phyloP scores from a whole-genome alignment of 2,888 invertebrate species.

The Allygus modestus region DNA sequence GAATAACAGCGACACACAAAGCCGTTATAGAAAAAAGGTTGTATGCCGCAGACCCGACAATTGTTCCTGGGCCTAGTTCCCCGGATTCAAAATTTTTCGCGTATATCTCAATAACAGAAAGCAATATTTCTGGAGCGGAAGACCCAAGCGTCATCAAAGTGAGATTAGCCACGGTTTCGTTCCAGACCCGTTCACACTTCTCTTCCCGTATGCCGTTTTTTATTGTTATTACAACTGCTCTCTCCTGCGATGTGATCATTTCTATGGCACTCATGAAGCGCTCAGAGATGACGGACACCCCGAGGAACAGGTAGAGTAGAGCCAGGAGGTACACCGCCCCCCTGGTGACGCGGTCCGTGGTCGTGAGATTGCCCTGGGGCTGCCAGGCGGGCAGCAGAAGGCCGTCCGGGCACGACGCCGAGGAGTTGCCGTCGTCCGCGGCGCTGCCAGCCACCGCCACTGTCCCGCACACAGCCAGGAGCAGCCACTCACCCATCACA shows the following conservation, averaged over 20 bases:
- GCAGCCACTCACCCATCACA: too few relatives aligned
- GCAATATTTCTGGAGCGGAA: conserved; percentile 97
- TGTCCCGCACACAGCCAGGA: too few relatives aligned
- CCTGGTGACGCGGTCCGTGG: conserved; percentile 87
- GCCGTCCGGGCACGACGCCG: conserved; percentile 85
- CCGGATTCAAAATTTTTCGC: conserved; percentile 97
- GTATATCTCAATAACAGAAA: conserved; percentile 98
- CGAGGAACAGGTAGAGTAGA: conserved; percentile 97
- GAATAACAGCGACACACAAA: conserved; percentile 93
- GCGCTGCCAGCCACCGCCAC: too few relatives aligned
- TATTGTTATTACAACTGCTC: conserved; percentile 93
- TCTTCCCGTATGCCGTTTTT: conserved; percentile 82
- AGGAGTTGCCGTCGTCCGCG: background rate
- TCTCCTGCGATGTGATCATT: conserved; percentile 98
- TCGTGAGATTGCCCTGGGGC: conserved; percentile 84
- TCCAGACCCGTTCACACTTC: conserved; percentile 97
- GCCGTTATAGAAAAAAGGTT: conserved; percentile 99
- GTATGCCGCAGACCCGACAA: conserved; percentile 99
- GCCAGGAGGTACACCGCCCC: conserved; percentile 93
- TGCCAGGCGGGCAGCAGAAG: conserved; percentile 93
- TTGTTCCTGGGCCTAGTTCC: conserved; percentile 98
- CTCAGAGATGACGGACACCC: conserved; percentile 99
- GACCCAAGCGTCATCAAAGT: conserved; percentile 99
- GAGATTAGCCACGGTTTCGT: conserved; percentile 98
- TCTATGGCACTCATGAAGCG: conserved; percentile 99